Evolutionary conservation across 2,888 invertebrate genomes (phyloP).

Genomic region (Athalia cordata): DNA sequence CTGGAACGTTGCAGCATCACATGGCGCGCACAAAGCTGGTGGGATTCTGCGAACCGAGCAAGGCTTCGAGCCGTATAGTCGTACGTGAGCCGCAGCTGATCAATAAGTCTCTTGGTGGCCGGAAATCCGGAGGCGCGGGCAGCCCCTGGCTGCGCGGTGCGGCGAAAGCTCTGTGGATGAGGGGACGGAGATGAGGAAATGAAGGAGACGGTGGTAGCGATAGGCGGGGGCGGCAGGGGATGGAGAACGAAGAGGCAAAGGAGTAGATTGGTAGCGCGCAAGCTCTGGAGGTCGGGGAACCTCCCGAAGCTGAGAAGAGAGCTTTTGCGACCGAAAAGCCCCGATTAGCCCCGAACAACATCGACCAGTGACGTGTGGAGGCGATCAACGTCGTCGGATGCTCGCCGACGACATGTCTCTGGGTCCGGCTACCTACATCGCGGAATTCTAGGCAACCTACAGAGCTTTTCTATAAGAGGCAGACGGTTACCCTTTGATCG

Average conservation of each 20-base stretch:
- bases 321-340: conserved; percentile 26
- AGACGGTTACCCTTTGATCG: not conserved
- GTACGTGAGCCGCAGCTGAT: conserved; percentile 19
- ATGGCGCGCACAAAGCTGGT: conserved; percentile 10
- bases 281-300: conserved; percentile 41
- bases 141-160: conserved; percentile 25
- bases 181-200: not conserved
- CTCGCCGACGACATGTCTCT: conserved; percentile 38
- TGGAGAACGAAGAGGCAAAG: conserved; percentile 6
- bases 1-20: conserved; percentile 12
- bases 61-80: not conserved
- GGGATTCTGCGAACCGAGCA: conserved; percentile 16
- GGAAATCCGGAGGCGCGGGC: conserved; percentile 42
- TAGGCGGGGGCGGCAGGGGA: not conserved
- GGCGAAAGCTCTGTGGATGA: conserved; percentile 10
- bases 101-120: conserved; percentile 39
- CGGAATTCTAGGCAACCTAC: not conserved
- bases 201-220: not conserved
- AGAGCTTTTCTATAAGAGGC: no score
- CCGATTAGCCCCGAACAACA: conserved; percentile 35
- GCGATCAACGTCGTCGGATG: conserved; percentile 37
- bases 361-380: conserved; percentile 37
- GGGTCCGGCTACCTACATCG: conserved; percentile 18
- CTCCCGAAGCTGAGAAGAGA: conserved; percentile 37
- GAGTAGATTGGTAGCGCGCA: conserved; percentile 18